Percentiles rank a stretch among this genome's conserved stretches.
These are phyloP conservation scores for Chrysolina americana DNA, from an alignment of 2,888 invertebrate species.

Conservation along the genomic window DNA sequence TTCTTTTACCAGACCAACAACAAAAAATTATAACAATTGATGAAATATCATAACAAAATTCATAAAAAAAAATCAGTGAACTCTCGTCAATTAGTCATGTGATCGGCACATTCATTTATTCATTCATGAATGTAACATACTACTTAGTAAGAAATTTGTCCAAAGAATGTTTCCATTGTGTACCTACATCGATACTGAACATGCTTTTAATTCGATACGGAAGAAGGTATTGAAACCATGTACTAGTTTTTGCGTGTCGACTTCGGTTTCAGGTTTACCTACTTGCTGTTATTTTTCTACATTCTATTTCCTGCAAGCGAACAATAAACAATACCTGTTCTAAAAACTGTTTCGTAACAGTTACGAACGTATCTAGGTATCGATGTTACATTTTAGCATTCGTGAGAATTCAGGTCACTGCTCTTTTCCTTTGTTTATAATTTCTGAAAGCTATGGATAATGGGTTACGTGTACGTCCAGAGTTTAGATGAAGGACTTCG, in stretches of 20 bases:
- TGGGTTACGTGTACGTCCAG: too few relatives aligned
- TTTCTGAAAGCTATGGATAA: not conserved
- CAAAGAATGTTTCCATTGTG: not conserved
- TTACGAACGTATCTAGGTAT: conserved; percentile 14
- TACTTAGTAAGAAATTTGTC: too few relatives aligned
- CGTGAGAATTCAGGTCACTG: conserved; percentile 8
- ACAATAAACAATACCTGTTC: conserved; percentile 13
- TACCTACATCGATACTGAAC: too few relatives aligned
- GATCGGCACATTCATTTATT: too few relatives aligned
- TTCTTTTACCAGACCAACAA: too few relatives aligned
- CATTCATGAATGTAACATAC: too few relatives aligned
- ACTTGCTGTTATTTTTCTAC: not conserved
- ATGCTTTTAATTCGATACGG: not conserved
- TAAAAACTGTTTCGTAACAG: conserved; percentile 6
- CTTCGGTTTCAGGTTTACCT: not conserved
- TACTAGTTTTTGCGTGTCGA: not conserved
- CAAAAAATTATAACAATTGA: too few relatives aligned
- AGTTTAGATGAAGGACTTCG: too few relatives aligned
- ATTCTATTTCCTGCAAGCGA: conserved; percentile 8
- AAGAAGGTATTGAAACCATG: not conserved
- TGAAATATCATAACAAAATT: too few relatives aligned
- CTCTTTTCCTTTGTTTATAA: not conserved
- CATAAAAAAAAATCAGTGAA: too few relatives aligned
- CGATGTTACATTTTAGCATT: conserved; percentile 7
- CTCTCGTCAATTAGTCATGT: too few relatives aligned